Percentiles rank a stretch among this genome's conserved stretches.
Conservation (phyloP, 1,140 invertebrate species). For the Dendroctonus ponderosae region DNA sequence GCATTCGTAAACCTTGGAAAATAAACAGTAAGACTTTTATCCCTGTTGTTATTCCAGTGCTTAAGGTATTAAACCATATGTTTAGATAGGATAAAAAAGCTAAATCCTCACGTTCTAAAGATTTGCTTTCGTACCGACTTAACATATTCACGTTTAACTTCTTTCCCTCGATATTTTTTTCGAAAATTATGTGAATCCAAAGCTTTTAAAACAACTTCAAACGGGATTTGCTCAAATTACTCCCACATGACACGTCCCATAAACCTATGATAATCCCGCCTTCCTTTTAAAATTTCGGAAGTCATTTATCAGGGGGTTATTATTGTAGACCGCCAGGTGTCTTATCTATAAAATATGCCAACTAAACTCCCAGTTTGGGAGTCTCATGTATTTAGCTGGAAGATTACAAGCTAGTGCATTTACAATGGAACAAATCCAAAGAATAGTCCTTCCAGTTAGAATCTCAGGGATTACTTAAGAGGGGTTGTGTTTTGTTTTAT, state of each 20-base stretch:
- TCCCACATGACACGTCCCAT: conserved; percentile 29
- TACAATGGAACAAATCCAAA: no score
- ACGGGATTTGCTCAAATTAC: neutral
- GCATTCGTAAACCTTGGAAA: conserved; percentile 15
- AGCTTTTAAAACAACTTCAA: conserved; percentile 11
- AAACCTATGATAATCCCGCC: conserved; percentile 34
- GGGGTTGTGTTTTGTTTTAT: no score
- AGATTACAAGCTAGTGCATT: no score
- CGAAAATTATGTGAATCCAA: conserved; percentile 19
- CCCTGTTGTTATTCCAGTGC: conserved; percentile 25
- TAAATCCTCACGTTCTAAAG: conserved; percentile 28
- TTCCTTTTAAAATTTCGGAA: conserved; percentile 40
- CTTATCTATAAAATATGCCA: conserved; percentile 27
- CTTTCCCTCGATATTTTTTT: conserved; percentile 17
- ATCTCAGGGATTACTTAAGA: no score
- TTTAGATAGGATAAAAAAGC: conserved; percentile 21
- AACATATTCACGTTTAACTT: neutral
- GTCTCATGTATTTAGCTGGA: no score
- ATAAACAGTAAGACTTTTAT: conserved; percentile 28
- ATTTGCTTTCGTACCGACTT: neutral
- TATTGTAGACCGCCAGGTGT: conserved; percentile 32
- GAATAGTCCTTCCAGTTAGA: no score
- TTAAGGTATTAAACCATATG: conserved; percentile 28
- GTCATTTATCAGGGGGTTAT: conserved; percentile 32
- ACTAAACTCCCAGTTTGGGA: neutral